Evolutionary conservation across 2,113 vertebrate genomes (phyloP).

Genomic region (Emydura subglobosa): DNA sequence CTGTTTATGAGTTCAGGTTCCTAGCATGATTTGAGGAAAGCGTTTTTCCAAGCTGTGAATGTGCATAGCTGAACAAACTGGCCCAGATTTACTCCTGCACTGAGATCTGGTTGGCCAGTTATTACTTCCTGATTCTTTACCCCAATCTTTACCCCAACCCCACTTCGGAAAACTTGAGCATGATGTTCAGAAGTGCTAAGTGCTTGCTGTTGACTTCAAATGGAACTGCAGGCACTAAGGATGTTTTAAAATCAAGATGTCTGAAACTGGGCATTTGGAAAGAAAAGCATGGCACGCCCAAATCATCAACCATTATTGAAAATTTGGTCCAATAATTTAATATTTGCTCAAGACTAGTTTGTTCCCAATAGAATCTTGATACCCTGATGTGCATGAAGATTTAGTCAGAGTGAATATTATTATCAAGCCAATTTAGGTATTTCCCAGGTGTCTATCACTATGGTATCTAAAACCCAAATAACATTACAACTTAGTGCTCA

Average conservation of each 20-base stretch:
- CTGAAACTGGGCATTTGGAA: neutral
- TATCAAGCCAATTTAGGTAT: neutral
- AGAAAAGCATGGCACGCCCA: slow-evolving; percentile 22
- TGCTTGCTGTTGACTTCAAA: neutral
- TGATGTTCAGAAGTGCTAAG: neutral
- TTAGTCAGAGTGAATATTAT: neutral
- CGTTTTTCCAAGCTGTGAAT: accelerated
- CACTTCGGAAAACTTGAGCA: neutral
- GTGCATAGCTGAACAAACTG: neutral
- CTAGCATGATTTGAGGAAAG: neutral
- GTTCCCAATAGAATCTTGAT: neutral
- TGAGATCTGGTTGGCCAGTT: accelerated
- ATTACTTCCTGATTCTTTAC: neutral
- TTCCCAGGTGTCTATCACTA: neutral
- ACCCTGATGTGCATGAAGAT: neutral
- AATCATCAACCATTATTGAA: slow-evolving; percentile 11
- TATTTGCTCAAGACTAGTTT: neutral
- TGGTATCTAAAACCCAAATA: neutral
- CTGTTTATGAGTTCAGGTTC: neutral
- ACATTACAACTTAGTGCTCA: neutral
- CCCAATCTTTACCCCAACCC: neutral
- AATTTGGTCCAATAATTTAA: neutral
- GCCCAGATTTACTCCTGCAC: neutral
- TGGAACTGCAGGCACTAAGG: neutral
- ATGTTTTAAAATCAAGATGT: neutral